Conservation (phyloP, 2,113 vertebrate species). For the Regulus satrapa region DNA sequence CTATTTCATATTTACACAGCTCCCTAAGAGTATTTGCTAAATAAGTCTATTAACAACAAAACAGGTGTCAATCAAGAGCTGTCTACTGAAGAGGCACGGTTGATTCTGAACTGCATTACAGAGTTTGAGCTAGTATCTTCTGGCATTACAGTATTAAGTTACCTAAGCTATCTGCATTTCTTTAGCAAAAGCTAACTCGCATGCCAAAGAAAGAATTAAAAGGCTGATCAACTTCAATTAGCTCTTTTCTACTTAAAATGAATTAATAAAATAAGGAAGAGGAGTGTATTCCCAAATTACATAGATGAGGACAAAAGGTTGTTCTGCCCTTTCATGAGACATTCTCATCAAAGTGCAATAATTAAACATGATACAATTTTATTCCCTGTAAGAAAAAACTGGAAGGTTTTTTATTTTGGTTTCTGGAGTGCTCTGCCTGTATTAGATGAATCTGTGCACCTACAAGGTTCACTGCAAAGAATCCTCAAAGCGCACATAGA, state of each 20-base stretch:
- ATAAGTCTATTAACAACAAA: background rate
- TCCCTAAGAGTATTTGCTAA: background rate
- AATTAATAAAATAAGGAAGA: background rate
- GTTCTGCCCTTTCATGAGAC: background rate
- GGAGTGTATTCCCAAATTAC: background rate
- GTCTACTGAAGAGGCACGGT: background rate
- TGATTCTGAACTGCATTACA: background rate
- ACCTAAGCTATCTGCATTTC: background rate
- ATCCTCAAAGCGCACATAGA: background rate
- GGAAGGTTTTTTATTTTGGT: background rate
- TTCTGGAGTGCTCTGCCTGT: background rate
- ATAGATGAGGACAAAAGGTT: background rate
- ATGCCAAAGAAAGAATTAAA: background rate
- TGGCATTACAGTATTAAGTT: constrained; percentile 28
- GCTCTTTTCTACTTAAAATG: background rate
- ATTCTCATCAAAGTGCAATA: background rate
- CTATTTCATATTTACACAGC: background rate
- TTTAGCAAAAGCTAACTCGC: background rate
- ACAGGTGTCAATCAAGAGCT: background rate
- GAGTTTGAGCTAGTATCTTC: background rate
- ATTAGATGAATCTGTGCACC: background rate
- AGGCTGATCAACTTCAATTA: background rate
- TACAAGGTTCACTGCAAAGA: background rate
- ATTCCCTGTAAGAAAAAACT: background rate
- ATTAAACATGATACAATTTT: background rate